phyloP scores from a whole-genome alignment of 1,140 invertebrate genomes.

The Plodia interpunctella region DNA sequence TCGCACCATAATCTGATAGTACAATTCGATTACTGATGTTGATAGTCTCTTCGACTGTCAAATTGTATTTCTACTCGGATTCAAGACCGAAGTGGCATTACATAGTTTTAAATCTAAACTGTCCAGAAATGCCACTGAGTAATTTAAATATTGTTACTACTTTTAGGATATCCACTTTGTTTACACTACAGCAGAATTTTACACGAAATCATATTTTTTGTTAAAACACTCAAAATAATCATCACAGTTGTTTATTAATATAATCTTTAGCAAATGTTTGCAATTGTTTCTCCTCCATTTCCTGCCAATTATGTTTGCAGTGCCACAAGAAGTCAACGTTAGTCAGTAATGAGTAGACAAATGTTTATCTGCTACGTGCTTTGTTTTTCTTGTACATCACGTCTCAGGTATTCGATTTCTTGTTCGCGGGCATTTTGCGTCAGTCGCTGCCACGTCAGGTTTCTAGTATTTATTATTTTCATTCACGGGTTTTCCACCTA shows the following conservation, averaged over 20 bases:
- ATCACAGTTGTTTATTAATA: neutral
- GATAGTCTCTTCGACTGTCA: neutral
- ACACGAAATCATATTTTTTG: no score
- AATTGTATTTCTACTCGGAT: no score
- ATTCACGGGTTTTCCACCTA: constrained; percentile 41
- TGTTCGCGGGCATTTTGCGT: constrained; percentile 22
- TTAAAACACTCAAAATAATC: neutral
- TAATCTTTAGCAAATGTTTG: neutral
- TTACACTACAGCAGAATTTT: neutral
- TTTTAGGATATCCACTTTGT: neutral
- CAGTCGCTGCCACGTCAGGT: constrained; percentile 26
- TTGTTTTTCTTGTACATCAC: constrained; percentile 27
- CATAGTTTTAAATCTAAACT: no score
- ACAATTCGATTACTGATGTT: neutral
- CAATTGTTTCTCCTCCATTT: constrained; percentile 2
- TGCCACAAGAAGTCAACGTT: neutral
- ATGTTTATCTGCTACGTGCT: constrained; percentile 6
- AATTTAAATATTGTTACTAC: no score
- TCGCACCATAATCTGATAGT: constrained; percentile 1
- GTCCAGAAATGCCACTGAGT: no score
- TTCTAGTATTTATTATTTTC: constrained; percentile 45
- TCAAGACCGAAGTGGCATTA: no score
- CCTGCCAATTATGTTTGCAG: constrained; percentile 5
- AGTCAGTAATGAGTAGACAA: constrained; percentile 7
- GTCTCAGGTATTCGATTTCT: constrained; percentile 25